phyloP scores from a whole-genome alignment of 2,797 vertebrate species.

The Taenioides sp. region DNA sequence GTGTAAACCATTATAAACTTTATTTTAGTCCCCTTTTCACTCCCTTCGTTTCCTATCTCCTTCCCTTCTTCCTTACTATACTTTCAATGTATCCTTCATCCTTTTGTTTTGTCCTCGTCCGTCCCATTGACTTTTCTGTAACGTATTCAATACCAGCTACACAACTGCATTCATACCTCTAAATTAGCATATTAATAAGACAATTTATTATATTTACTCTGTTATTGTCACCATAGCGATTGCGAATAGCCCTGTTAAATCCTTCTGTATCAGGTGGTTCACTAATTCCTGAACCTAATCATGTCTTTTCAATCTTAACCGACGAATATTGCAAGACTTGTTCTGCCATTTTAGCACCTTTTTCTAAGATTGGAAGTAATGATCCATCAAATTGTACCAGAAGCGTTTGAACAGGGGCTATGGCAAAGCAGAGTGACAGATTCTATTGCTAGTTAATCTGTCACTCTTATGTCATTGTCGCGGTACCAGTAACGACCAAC shows the following conservation, averaged over 20 bases:
- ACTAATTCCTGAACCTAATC: not conserved
- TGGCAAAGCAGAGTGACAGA: slow-evolving; percentile 25
- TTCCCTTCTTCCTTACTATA: slow-evolving; percentile 8
- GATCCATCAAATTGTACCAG: slow-evolving; percentile 27
- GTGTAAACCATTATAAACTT: not conserved
- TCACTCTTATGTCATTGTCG: slow-evolving; percentile 34
- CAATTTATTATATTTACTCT: not conserved
- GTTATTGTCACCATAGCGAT: slow-evolving; percentile 17
- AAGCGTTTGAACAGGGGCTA: slow-evolving; percentile 44
- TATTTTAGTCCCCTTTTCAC: not conserved
- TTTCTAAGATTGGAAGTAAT: slow-evolving; percentile 22
- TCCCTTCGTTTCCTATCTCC: slow-evolving; percentile 3
- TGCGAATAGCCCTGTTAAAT: slow-evolving; percentile 50
- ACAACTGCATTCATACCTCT: not conserved
- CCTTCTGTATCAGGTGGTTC: slow-evolving; percentile 20
- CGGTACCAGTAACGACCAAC: slow-evolving; percentile 40
- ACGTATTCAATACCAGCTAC: not conserved
- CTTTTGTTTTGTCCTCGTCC: slow-evolving; percentile 11
- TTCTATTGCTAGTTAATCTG: slow-evolving; percentile 38
- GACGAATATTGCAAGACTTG: not conserved
- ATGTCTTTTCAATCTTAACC: not conserved
- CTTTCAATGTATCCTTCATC: not conserved
- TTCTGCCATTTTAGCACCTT: not conserved
- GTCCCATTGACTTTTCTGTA: not conserved
- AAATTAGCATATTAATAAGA: not conserved